phyloP scores from a whole-genome alignment of 2,113 vertebrate species.

The Clinocottus analis region DNA sequence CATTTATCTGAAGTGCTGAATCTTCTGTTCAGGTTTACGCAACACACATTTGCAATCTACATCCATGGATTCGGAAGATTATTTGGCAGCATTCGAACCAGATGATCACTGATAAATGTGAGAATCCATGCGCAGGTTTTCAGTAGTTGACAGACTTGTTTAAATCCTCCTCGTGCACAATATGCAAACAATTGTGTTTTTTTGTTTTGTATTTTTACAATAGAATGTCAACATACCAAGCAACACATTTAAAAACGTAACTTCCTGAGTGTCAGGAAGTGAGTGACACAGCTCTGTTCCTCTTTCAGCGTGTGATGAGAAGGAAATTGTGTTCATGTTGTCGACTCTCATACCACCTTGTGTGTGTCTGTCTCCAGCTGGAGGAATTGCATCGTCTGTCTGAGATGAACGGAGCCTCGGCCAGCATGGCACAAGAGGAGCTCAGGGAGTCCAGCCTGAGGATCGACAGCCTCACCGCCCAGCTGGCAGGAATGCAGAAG shows the following conservation, averaged over 20 bases:
- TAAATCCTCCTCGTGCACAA: not conserved
- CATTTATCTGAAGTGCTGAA: too few relatives aligned
- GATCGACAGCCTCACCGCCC: constrained; percentile 86
- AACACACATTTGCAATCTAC: too few relatives aligned
- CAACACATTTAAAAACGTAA: not conserved
- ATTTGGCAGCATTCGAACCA: too few relatives aligned
- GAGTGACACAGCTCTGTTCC: constrained; percentile 28
- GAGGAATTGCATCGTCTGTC: constrained; percentile 87
- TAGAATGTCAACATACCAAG: not conserved
- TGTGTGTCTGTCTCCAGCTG: constrained; percentile 79
- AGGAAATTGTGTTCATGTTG: not conserved
- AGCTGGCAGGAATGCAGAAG: constrained; percentile 88
- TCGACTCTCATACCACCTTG: not conserved
- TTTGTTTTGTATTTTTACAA: not conserved
- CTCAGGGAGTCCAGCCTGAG: constrained; percentile 86
- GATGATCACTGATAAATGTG: not conserved
- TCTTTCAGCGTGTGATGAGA: constrained; percentile 26
- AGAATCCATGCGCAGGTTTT: not conserved
- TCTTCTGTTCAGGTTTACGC: too few relatives aligned
- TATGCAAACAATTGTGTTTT: not conserved
- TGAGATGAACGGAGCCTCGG: constrained; percentile 87
- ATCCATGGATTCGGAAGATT: too few relatives aligned
- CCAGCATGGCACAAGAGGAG: constrained; percentile 86
- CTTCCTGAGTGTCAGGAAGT: constrained; percentile 71
- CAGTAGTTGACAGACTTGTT: not conserved